phyloP scores from a whole-genome alignment of 2,113 vertebrate genomes.

The Etheostoma spectabile region DNA sequence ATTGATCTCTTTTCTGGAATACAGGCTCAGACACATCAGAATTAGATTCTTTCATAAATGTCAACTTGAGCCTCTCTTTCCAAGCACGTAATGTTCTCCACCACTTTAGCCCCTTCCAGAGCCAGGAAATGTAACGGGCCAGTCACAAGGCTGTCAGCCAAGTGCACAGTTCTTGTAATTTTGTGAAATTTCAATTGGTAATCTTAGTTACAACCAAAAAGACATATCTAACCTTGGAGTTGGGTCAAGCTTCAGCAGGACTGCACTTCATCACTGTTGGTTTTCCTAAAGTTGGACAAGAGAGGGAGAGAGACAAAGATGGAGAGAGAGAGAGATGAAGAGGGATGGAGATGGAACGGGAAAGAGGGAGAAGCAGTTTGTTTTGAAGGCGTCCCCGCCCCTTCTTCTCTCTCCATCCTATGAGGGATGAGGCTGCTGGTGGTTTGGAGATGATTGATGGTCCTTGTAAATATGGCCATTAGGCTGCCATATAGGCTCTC shows the following conservation, averaged over 20 bases:
- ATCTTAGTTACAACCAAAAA: not conserved
- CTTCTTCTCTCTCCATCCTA: slow-evolving; percentile 49
- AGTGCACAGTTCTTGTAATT: not conserved
- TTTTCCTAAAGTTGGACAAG: slow-evolving; percentile 54
- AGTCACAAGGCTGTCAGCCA: not conserved
- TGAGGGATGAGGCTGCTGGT: slow-evolving; percentile 71
- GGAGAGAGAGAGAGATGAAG: not conserved
- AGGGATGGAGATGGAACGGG: slow-evolving; percentile 2
- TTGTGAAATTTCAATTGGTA: not conserved
- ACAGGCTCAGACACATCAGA: slow-evolving; percentile 45
- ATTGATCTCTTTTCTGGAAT: slow-evolving; percentile 47
- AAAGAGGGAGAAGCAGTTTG: slow-evolving; percentile 46
- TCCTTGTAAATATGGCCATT: slow-evolving; percentile 78
- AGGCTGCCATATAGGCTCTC: slow-evolving; percentile 65
- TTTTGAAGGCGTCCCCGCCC: slow-evolving; percentile 62
- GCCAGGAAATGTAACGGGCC: not conserved
- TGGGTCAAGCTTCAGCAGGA: slow-evolving; percentile 35
- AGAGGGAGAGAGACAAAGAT: not conserved
- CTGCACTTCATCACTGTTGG: slow-evolving; percentile 62
- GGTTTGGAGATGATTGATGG: slow-evolving; percentile 80
- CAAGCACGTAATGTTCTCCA: slow-evolving; percentile 24
- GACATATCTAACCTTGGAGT: not conserved
- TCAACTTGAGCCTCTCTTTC: slow-evolving; percentile 34
- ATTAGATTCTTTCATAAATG: slow-evolving; percentile 56
- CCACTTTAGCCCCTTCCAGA: slow-evolving; percentile 3